Base-by-base conservation (phyloP, 1,140 invertebrate species). In the Ooceraea biroi region DNA sequence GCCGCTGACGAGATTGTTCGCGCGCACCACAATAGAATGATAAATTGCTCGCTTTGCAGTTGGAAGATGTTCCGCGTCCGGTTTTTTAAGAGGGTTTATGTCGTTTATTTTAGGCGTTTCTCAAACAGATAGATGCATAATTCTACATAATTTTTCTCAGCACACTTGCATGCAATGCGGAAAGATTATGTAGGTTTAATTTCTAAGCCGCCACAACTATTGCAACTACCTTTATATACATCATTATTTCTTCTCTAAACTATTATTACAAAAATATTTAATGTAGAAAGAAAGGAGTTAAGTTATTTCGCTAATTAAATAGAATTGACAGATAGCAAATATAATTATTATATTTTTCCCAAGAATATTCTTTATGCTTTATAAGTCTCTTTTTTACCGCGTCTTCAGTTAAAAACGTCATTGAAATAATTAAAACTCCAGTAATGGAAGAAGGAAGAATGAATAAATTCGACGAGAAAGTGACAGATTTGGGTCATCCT, bases 1-100 rank as follows among this genome's bases (percentile, higher is more conserved):
- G 50, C 48, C 22, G 36, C 50, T 57, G 76, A 69, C 50, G 76
- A 80, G 76, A 80, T 69, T 57, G 61, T 80, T 80, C 65, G 22
- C 36, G 57, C 65, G 76, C 65, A 80, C 76, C 69, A 80, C 76
- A 80, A 80, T 80, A 17, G 65, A 69, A n/a, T 80, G 76, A 80
- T 57, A 50, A 69, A 80, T 69, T 57, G 76, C 50, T 80, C 76
- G 69, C 76, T 69, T 68, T 36, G 65, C 76, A 57, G 41, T 57
- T 69, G 65, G 36, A 80, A 60, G 65, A 80, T 80, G 52, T 27
- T 55, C 22, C 57, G 22, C 52, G 36, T 57, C 22, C 1, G 41
- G 30, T 22, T 46, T 10, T 12, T 10, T 25, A 44, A 22, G 50
- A 30, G 25, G 17, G 25, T 69, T 63, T 57, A 30, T 80, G 25